Base-by-base conservation (phyloP, 1,140 invertebrate genomes). In the Conus ventricosus region DNA sequence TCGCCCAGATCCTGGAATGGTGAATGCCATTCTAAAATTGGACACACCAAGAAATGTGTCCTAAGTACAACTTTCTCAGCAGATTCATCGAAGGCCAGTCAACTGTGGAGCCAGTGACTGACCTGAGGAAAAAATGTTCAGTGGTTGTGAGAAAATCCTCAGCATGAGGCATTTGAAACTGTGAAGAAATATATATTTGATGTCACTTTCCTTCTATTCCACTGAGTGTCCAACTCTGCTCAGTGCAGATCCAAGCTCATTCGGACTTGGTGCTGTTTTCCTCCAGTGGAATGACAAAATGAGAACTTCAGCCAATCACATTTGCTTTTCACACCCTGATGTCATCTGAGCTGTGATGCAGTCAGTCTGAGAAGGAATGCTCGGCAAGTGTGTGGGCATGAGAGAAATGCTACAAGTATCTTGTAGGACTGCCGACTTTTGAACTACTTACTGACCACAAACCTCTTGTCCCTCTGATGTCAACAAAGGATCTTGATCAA, bases 1-100 rank as follows among this genome's bases (percentile, higher is more conserved):
- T 17, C 92, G 93, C 76, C 90, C 93, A 63, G 93, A 95, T 71
- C 93, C 92, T 76, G 91, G 91, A 6, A 96, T 95, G 90, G 67
- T 90, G 0, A 60, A 88, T 53, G 89, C 88, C 0, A 90, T 91
- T 39, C 39, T 71, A 15, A 85, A 93, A 6, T 91, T 95, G 76
- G 90, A 89, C 17, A n/a, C 20, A 75, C 95, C 95, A 13, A 94
- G 27, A 39, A 89, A 90, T 63, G 81, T 86, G 25, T 20, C 63
- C 5, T 71, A 84, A 67, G 13, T 90, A 11, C 6, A 71, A 63
- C n/a, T 88, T 87, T 63, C 27, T 90, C 2, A 88, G 81, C 27
- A 55, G 87, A 15, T 90, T 55, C 71, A 15, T 90, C n/a, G 86
- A 86, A 27, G 71, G 87, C 53, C 51, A 88, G 54, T 86, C 90